These are phyloP conservation scores for Buathra laborator DNA, from an alignment of 2,888 invertebrate species.

Conservation along the genomic window DNA sequence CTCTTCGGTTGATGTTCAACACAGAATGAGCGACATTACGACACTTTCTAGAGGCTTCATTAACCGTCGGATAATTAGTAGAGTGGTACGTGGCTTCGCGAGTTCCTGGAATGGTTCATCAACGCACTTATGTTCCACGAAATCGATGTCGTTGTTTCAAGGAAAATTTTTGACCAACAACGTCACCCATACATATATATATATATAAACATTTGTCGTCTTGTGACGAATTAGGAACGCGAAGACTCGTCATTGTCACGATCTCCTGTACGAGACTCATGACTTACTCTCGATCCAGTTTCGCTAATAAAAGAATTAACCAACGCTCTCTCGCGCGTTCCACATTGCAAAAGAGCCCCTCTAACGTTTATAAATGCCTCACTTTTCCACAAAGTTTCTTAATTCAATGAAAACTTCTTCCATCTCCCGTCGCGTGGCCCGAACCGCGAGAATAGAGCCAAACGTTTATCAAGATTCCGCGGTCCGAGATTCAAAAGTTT, in stretches of 20 bases:
- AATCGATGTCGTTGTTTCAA: background rate
- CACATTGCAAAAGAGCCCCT: background rate
- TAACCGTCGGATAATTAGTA: constrained; percentile 63
- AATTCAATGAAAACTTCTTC: constrained; percentile 72
- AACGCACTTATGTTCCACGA: constrained; percentile 34
- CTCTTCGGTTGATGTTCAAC: constrained; percentile 37
- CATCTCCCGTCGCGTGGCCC: constrained; percentile 50
- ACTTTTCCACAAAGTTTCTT: constrained; percentile 63
- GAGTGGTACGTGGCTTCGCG: constrained; percentile 55
- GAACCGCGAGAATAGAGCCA: constrained; percentile 51
- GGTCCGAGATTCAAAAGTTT: constrained; percentile 43
- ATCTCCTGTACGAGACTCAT: constrained; percentile 3
- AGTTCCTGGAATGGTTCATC: constrained; percentile 59
- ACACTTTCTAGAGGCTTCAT: constrained; percentile 68
- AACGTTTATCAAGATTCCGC: constrained; percentile 68
- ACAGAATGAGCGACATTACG: constrained; percentile 62
- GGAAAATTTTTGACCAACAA: constrained; percentile 24
- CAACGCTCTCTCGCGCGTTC: background rate
- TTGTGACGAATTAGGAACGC: background rate
- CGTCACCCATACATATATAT: background rate
- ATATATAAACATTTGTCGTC: background rate
- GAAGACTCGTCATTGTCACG: constrained; percentile 24
- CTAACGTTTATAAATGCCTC: constrained; percentile 1
- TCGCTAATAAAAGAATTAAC: constrained; percentile 24
- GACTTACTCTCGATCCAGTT: constrained; percentile 24